A percentile compares a stretch with the other conserved stretches of the same genome.
These are phyloP conservation scores for Neoseiulus cucumeris DNA, from an alignment of 1,140 invertebrate species.

Conservation along the genomic window DNA sequence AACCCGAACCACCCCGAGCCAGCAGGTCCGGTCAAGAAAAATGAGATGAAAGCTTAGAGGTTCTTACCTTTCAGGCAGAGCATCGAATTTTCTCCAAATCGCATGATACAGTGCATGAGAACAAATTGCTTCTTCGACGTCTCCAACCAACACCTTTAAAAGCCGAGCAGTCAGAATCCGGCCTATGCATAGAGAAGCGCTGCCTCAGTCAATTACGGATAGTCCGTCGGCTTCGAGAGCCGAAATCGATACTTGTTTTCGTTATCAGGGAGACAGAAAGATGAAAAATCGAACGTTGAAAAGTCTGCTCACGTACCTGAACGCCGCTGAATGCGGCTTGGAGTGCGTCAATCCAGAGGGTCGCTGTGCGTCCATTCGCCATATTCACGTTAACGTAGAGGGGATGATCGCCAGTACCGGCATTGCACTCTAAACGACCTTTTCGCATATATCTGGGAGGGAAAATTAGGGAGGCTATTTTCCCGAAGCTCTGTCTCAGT, in stretches of 20 bases:
- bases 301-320: conserved; percentile 29
- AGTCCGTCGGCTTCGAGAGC: neutral
- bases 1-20: too few relatives aligned
- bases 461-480: neutral
- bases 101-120: conserved; percentile 43
- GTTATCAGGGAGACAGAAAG: neutral
- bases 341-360: conserved; percentile 45
- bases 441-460: neutral
- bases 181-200: too few relatives aligned
- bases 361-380: conserved; percentile 38
- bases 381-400: conserved; percentile 51
- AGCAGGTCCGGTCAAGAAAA: too few relatives aligned
- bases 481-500: too few relatives aligned
- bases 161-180: neutral
- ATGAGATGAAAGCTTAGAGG: too few relatives aligned
- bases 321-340: conserved; percentile 43
- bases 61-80: conserved; percentile 37
- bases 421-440: conserved; percentile 35
- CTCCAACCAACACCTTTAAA: conserved; percentile 36
- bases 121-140: conserved; percentile 50
- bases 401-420: conserved; percentile 39
- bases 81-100: conserved; percentile 43
- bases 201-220: too few relatives aligned
- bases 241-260: too few relatives aligned
- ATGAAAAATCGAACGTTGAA: conserved; percentile 14